Evolutionary conservation across 35 echinoderm and acorn worm species (phyloP), one percentile per base, ranked within the genome.

Genomic region (Ophioderma brevispina): DNA sequence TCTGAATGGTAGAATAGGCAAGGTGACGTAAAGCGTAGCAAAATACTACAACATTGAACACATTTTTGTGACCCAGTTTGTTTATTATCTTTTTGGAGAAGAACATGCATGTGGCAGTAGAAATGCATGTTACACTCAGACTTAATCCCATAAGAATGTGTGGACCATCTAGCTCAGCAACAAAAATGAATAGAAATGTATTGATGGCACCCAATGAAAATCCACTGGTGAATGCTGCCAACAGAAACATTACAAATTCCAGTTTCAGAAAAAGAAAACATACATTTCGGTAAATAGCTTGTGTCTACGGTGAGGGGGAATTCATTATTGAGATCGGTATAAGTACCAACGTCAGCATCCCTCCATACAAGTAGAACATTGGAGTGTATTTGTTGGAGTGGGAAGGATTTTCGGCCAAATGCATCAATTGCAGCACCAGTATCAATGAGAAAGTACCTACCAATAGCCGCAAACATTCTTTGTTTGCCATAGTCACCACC

Each of bases 21-120:
- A 89, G 35, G 37, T 92, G 85, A 8, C 94, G 64, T 23, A 96
- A 32, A 80, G 36, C 59, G 41, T 96, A 96, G 43, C 90, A 86
- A 28, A 96, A 86, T 3, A 96, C 77, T 0, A 80, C 86, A 2
- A 92, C 31, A 38, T 70, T 79, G 46, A 96, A 80, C 10, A 92
- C 82, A n/a, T 42, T 81, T 36, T 92, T 63, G 64, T 90, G 86
- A 38, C 90, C 87, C 5, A 92, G 34, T 46, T 46, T 75, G 3
- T 86, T 34, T 31, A 96, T 96, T 23, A 90, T 13, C 79, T 80
- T 40, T n/a, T 35, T 82, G 31, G 94, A 92, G 21, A 89, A 82
- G 35, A 55, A 92, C 81, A 96, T 70, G 59, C 70, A 89, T 4
- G 79, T 80, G 8, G 77, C 87, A 81, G 92, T 90, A 10, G 87